A percentile compares a stretch with the other conserved stretches of the same genome.
phyloP scores from a whole-genome alignment of 2,888 invertebrate genomes.

The Cephonodes hylas region DNA sequence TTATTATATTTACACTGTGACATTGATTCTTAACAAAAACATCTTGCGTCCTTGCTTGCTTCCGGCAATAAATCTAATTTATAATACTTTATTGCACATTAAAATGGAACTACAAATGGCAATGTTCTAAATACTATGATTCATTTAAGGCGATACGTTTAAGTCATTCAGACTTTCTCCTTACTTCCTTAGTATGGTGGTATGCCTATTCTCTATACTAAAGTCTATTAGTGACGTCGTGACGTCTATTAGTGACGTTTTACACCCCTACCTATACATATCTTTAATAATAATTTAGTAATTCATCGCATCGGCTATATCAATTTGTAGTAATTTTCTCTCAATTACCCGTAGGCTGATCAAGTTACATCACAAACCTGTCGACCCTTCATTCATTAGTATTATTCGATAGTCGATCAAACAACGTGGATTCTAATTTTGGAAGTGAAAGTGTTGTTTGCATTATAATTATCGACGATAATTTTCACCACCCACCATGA shows the following conservation, averaged over 20 bases:
- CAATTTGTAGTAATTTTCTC: not conserved
- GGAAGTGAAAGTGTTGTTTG: slow-evolving; percentile 13
- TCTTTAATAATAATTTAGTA: no score
- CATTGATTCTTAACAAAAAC: not conserved
- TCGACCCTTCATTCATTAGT: not conserved
- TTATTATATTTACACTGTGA: not conserved
- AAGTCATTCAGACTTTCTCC: not conserved
- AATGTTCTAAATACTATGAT: not conserved
- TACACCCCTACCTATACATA: no score
- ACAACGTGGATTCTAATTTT: not conserved
- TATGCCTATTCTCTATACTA: no score
- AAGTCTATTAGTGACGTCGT: no score
- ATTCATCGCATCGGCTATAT: no score
- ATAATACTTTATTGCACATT: not conserved
- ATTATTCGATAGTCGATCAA: not conserved
- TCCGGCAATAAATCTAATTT: not conserved
- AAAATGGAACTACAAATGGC: not conserved
- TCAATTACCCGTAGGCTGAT: not conserved
- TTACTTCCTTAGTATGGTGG: no score
- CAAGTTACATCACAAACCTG: not conserved
- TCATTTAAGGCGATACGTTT: not conserved
- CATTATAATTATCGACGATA: not conserved
- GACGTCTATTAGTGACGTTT: no score
- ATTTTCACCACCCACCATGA: slow-evolving; percentile 13
- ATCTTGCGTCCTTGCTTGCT: not conserved